Evolutionary conservation across 2,797 vertebrate species (phyloP).

Genomic region (Xiphophorus birchmanni): DNA sequence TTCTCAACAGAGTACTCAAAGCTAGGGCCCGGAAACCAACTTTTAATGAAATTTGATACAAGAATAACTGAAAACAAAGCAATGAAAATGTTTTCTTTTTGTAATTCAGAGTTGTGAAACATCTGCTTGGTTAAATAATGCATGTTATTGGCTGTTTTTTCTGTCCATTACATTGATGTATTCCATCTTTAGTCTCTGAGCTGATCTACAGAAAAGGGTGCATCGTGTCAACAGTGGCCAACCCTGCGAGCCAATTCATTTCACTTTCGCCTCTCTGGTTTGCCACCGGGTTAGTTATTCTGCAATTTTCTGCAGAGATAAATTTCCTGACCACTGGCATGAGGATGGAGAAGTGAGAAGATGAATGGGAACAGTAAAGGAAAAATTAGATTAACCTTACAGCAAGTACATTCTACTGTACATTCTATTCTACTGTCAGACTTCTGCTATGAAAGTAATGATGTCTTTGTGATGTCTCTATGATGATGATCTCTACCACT

Average conservation of each 20-base stretch:
- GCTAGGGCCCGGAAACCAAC: conserved; percentile 32
- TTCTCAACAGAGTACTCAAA: conserved; percentile 28
- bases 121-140: background rate
- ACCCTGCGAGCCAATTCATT: conserved; percentile 29
- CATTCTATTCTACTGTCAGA: background rate
- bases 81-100: background rate
- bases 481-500: background rate
- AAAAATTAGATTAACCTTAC: background rate
- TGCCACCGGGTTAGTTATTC: conserved; percentile 48
- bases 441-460: background rate
- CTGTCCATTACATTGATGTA: conserved; percentile 2
- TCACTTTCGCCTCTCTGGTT: conserved; percentile 29
- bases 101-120: background rate
- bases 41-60: background rate
- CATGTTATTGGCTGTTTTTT: background rate
- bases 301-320: conserved; percentile 5
- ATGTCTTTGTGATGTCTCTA: background rate
- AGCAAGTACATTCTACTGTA: background rate
- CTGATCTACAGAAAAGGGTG: conserved; percentile 29
- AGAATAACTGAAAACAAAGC: background rate
- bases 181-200: conserved; percentile 24
- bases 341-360: background rate
- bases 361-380: background rate
- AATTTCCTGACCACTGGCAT: background rate
- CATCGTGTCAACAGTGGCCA: background rate